Conservation (phyloP, 2,888 invertebrate species). For the Salticus scenicus region DNA sequence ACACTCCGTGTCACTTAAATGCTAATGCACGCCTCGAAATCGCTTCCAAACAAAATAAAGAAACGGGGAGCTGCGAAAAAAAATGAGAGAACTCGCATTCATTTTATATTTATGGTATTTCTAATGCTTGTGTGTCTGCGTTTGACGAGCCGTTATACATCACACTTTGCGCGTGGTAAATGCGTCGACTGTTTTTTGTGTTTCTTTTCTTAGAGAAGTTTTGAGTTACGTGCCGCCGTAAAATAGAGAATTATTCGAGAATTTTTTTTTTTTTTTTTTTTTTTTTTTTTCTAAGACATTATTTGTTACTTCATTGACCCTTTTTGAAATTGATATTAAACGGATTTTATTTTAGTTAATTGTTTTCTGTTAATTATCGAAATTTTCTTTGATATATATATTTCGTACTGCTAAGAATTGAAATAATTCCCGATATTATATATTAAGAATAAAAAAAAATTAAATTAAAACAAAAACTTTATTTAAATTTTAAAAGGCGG, state of each 20-base stretch:
- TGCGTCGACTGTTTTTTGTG: not conserved
- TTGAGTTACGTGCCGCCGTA: not conserved
- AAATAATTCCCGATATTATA: too few relatives aligned
- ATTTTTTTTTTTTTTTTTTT: too few relatives aligned
- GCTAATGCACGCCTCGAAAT: conserved; percentile 14
- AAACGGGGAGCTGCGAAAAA: not conserved
- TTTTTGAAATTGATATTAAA: too few relatives aligned
- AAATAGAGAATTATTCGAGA: not conserved
- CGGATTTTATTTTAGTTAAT: too few relatives aligned
- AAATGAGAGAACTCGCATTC: not conserved
- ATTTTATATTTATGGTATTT: conserved; percentile 9
- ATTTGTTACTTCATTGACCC: not conserved
- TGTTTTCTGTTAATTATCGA: too few relatives aligned
- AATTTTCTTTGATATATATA: too few relatives aligned
- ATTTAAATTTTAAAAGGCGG: too few relatives aligned
- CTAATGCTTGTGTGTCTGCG: conserved; percentile 11
- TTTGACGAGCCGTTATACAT: conserved; percentile 12
- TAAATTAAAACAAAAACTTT: too few relatives aligned
- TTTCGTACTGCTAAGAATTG: too few relatives aligned
- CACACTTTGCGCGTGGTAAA: not conserved
- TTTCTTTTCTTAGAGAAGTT: not conserved
- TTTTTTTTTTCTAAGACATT: too few relatives aligned
- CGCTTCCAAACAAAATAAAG: not conserved
- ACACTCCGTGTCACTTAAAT: not conserved
- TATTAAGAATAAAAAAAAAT: too few relatives aligned